Conservation (phyloP, 2,113 vertebrate genomes). For the Chlorocebus sabaeus region DNA sequence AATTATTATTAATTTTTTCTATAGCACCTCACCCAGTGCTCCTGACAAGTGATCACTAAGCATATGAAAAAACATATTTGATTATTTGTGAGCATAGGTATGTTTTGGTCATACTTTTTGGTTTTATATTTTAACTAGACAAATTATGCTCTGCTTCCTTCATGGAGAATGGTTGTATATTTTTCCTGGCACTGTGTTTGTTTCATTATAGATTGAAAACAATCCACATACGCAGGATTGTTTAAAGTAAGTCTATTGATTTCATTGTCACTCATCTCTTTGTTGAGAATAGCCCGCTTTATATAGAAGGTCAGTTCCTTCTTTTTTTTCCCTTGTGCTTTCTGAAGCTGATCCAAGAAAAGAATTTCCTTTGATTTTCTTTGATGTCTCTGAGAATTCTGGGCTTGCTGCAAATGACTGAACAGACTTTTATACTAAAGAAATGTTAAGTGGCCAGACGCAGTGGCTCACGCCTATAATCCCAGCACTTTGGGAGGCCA, state of each 20-base stretch:
- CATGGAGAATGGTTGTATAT: constrained; percentile 37
- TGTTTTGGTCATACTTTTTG: constrained; percentile 16
- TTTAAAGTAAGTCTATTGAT: constrained; percentile 51
- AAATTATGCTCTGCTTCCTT: constrained; percentile 51
- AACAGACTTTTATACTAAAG: constrained; percentile 5
- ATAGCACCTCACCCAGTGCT: neutral
- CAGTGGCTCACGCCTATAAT: too few relatives aligned
- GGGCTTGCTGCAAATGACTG: neutral
- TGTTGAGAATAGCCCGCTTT: constrained; percentile 54
- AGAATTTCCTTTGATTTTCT: constrained; percentile 60
- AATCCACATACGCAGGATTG: constrained; percentile 1
- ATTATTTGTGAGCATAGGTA: neutral
- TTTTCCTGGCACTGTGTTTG: constrained; percentile 52
- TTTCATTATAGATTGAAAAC: constrained; percentile 34
- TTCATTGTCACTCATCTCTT: constrained; percentile 43
- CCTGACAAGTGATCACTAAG: neutral
- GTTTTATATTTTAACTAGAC: constrained; percentile 39
- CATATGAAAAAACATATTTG: constrained; percentile 22
- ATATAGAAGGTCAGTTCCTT: constrained; percentile 30
- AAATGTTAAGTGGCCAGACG: neutral
- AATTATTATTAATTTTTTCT: neutral
- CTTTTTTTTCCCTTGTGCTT: constrained; percentile 30
- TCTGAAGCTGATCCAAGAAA: constrained; percentile 59
- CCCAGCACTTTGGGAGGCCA: too few relatives aligned
- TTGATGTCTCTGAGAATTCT: constrained; percentile 62